phyloP scores from a whole-genome alignment of 2,797 vertebrate genomes.

The Paramormyrops hopkinsi region DNA sequence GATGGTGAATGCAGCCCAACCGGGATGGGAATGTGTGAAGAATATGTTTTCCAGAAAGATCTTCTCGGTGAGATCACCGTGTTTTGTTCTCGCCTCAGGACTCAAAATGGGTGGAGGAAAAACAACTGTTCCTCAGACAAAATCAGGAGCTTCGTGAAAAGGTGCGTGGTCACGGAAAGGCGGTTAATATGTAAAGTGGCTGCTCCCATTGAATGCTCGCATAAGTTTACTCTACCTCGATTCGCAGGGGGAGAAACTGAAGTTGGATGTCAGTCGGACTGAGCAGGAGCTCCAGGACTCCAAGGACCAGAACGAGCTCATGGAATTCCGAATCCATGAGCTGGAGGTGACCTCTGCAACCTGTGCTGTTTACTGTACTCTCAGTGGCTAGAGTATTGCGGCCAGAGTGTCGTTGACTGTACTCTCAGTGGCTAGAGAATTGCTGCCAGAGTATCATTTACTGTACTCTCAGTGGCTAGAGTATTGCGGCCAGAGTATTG shows the following conservation, averaged over 20 bases:
- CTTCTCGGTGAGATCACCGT: background rate
- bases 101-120: constrained; percentile 98
- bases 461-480: background rate
- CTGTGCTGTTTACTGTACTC: background rate
- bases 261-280: constrained; percentile 70
- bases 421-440: background rate
- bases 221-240: constrained; percentile 32
- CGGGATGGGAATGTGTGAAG: background rate
- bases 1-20: background rate
- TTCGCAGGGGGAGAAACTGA: constrained; percentile 83
- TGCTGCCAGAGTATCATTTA: background rate
- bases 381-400: background rate
- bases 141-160: constrained; percentile 95
- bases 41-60: background rate
- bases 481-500: background rate
- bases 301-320: constrained; percentile 91
- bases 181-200: background rate
- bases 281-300: constrained; percentile 94
- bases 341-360: constrained; percentile 71
- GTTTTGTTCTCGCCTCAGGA: constrained; percentile 65
- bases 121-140: constrained; percentile 88
- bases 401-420: background rate
- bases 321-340: constrained; percentile 95
- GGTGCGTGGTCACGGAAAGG: constrained; percentile 56
- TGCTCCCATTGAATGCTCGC: background rate